Base-by-base conservation (phyloP, 2,797 vertebrate species). In the Squalus acanthias region DNA sequence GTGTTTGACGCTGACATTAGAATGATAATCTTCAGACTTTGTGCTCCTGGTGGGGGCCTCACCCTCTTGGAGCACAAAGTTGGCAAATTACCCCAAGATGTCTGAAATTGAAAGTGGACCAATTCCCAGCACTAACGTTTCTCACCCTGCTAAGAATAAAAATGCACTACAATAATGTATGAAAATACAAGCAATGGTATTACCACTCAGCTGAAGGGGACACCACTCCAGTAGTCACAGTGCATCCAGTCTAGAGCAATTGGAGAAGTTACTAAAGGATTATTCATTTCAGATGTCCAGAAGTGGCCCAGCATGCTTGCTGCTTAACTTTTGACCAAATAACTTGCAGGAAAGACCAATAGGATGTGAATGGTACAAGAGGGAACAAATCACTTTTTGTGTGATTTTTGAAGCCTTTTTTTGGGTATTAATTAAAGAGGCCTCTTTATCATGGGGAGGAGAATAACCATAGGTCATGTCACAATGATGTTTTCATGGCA, bases 381-480 rank as follows among this genome's bases (percentile, higher is more conserved):
- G 88, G 29, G 26, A 91, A 33, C 6, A 29, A 33, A 57, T 91
- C 53, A 13, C 24, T 29, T 89, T 89, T 53, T 12, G 24, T 89
- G 6, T 29, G 22, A 57, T 57, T 89, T 57, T 57, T n/a, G 29
- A 63, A 91, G 29, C 50, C 8, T n/a, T 10, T 63, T 39, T 63
- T 60, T n/a, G 33, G 57, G 26, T 29, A 91, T 60, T 63, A 63
- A 89, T 6, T 33, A 63, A 60, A 89, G 50, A 50, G 46, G 60
- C 88, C 57, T 60, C 88, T 91, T 91, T 63, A 57, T 91, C 57
- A 91, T 63, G 88, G 88, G 88, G 57, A n/a, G 29, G 53, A 91
- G 33, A 91, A 63, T 57, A 91, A 63, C 57, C 13, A 60, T 33
- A 33, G 57, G 13, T 63, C 12, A 79, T 5, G 29, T 79, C n/a